A percentile compares a stretch with the other conserved stretches of the same genome.
phyloP scores from a whole-genome alignment of 1,140 invertebrate genomes.

The Bursaphelenchus mucronatus region DNA sequence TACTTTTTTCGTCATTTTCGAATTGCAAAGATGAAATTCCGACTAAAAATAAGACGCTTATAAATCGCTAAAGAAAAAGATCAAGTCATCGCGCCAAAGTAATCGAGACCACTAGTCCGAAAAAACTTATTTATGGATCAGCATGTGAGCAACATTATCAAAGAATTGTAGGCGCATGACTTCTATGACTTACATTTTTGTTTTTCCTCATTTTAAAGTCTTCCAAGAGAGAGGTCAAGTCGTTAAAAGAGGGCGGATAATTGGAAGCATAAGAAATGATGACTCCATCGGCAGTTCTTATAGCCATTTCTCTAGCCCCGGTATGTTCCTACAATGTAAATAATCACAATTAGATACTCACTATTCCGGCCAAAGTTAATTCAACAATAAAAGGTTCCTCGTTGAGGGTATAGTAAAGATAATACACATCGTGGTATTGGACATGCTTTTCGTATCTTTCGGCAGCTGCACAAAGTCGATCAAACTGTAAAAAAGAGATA shows the following conservation, averaged over 20 bases:
- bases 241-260: constrained; percentile 6
- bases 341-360: neutral
- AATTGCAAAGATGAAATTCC: too few species aligned
- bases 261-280: constrained; percentile 13
- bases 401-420: constrained; percentile 14
- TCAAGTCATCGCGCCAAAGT: too few species aligned
- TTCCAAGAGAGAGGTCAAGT: neutral
- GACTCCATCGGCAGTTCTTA: constrained; percentile 9
- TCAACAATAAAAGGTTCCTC: constrained; percentile 17
- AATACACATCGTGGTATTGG: constrained; percentile 21
- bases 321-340: constrained; percentile 20
- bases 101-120: too few species aligned
- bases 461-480: constrained; percentile 17
- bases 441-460: constrained; percentile 22
- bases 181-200: neutral
- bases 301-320: constrained; percentile 18
- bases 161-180: too few species aligned
- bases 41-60: too few species aligned
- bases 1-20: too few species aligned
- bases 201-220: constrained; percentile 18
- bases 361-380: constrained; percentile 2
- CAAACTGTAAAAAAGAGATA: constrained; percentile 1
- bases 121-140: too few species aligned
- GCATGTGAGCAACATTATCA: too few species aligned
- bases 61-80: too few species aligned